These are phyloP conservation scores for Lophura nycthemera DNA, from an alignment of 2,113 vertebrate genomes.

Conservation along the genomic window DNA sequence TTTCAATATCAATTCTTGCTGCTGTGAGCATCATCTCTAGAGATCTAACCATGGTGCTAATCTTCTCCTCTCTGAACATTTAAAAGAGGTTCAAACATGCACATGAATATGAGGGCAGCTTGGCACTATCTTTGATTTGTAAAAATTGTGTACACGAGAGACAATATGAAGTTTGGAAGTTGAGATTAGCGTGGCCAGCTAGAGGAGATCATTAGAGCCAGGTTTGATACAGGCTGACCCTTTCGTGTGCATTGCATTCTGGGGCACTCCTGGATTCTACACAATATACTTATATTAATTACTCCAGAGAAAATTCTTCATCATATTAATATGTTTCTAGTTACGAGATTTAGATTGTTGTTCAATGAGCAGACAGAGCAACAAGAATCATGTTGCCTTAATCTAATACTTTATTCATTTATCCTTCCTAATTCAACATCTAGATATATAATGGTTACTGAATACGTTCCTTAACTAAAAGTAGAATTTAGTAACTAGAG, in stretches of 20 bases:
- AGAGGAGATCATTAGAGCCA: background rate
- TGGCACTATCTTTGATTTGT: background rate
- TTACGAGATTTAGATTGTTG: background rate
- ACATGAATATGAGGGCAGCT: background rate
- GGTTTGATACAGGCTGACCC: background rate
- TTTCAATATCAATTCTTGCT: background rate
- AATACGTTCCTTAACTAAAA: background rate
- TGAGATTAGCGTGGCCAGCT: background rate
- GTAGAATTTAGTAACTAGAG: background rate
- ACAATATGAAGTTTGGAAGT: background rate
- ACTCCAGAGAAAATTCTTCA: background rate
- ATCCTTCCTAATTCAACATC: background rate
- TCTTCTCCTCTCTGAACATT: background rate
- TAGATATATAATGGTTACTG: background rate
- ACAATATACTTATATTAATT: background rate
- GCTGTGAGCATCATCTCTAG: background rate
- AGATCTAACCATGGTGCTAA: background rate
- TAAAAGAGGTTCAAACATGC: background rate
- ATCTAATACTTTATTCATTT: background rate
- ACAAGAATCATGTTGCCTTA: background rate
- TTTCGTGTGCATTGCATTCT: background rate
- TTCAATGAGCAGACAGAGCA: background rate
- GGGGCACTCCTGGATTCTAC: background rate
- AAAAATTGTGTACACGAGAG: background rate
- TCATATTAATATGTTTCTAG: background rate